Base-by-base conservation (phyloP, 2,888 invertebrate species). In the Zaprionus obscuricornis region DNA sequence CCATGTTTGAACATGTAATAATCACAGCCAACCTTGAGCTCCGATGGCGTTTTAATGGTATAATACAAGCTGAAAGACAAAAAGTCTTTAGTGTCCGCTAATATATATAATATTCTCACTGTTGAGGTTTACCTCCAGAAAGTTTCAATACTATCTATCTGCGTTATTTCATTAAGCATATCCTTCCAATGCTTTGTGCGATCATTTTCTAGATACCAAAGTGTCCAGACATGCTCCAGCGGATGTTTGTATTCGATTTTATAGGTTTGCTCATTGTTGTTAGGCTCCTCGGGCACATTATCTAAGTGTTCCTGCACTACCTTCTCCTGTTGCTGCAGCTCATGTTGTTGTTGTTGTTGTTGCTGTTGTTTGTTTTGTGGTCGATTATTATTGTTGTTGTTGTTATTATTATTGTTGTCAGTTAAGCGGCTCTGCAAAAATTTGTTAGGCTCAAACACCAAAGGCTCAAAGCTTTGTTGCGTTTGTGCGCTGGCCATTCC, bases 91-190 rank as follows among this genome's bases (percentile, higher is more conserved):
- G 10, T 14, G 3, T 14, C 17, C 7, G 20, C 11, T 4, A 2
- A 20, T 20, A 13, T 18, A 40, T 14, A 1, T 3, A 5, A 16
- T 13, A 13, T 14, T 26, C 1, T 1, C 1, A 29, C 10, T 3
- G 7, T 16, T 14, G 10, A 1, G 34, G 29, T 90, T 91, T 96
- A 96, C 97, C 76, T 54, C 86, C 81, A 81, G 33, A 81, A 81
- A 10, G 78, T 82, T 55, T 77, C 85, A 5, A 81, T 82, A 22
- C 72, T 86, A 26, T 81, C 85, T 16, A 81, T 68, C 11, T 82
- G 64, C 0, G 86, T 84, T 3, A 81, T 58, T 29, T 81, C 86
- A 34, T 68, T 81, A 1, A 86, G 60, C 81, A 81, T 86, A 16
- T 81, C 81, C 29, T 71, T 66, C 81, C 81, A 81, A 39, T 82